Percentiles rank a stretch among this genome's conserved stretches.
These are phyloP conservation scores for Pseudeuparius sepicola DNA, from an alignment of 2,888 invertebrate species.

Conservation along the genomic window DNA sequence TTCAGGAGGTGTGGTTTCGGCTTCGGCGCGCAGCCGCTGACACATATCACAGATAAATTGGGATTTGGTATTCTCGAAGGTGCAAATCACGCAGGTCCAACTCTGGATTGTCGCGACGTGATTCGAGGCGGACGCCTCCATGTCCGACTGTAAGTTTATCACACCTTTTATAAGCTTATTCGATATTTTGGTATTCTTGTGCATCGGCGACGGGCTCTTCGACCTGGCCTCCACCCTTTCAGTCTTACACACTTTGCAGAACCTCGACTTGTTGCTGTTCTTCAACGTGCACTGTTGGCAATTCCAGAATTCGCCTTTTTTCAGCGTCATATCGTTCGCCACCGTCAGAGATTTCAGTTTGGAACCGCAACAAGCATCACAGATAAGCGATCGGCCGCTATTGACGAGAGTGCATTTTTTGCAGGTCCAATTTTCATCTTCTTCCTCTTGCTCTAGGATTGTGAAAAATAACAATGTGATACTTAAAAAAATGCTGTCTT, in stretches of 20 bases:
- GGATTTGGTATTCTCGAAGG: constrained; percentile 60
- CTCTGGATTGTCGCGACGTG: constrained; percentile 62
- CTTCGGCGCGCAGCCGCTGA: constrained; percentile 42
- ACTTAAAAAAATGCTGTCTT: too few species aligned
- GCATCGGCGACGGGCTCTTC: constrained; percentile 46
- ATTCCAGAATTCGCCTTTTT: constrained; percentile 67
- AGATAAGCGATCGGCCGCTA: constrained; percentile 56
- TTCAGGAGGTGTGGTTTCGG: constrained; percentile 34
- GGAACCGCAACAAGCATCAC: constrained; percentile 82
- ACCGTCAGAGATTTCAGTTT: constrained; percentile 58
- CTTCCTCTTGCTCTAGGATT: constrained; percentile 20
- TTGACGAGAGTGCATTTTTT: constrained; percentile 82
- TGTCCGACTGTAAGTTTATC: too few species aligned
- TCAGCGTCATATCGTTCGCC: constrained; percentile 56
- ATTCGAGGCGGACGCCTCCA: constrained; percentile 9
- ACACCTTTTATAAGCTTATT: too few species aligned
- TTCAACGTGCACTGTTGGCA: constrained; percentile 75
- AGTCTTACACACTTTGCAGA: constrained; percentile 72
- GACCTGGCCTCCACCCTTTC: constrained; percentile 31
- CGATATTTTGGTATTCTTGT: constrained; percentile 22
- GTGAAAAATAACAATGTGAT: too few species aligned
- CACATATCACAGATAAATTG: constrained; percentile 65
- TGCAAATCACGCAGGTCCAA: constrained; percentile 60
- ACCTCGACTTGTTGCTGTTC: constrained; percentile 57
- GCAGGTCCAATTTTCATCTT: constrained; percentile 66